phyloP scores from a whole-genome alignment of 2,888 invertebrate genomes.

The Chironomus tentans region DNA sequence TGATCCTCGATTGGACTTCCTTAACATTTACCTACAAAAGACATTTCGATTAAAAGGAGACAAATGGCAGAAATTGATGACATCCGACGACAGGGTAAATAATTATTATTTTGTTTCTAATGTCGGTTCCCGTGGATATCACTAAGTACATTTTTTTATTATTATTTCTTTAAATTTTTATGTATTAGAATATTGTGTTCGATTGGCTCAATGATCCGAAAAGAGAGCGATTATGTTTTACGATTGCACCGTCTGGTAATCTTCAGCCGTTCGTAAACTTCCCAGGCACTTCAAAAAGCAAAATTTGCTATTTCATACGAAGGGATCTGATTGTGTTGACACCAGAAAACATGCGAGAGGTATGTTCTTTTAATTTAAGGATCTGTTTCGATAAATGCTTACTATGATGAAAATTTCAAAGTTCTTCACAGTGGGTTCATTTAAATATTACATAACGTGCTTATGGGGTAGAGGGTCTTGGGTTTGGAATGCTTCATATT shows the following conservation, averaged over 20 bases:
- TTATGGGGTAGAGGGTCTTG: no score
- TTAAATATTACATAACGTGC: no score
- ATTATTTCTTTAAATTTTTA: background rate
- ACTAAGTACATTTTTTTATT: background rate
- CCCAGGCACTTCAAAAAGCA: slow-evolving; percentile 51
- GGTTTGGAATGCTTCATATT: no score
- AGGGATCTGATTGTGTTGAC: slow-evolving; percentile 53
- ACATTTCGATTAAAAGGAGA: slow-evolving; percentile 74
- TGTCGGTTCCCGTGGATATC: slow-evolving; percentile 8
- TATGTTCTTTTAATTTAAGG: slow-evolving; percentile 28
- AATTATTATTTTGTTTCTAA: background rate
- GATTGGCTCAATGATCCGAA: slow-evolving; percentile 18
- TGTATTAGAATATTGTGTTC: background rate
- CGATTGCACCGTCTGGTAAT: background rate
- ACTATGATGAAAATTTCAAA: no score
- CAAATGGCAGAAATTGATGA: slow-evolving; percentile 79
- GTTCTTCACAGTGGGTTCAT: no score
- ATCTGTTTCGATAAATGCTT: no score
- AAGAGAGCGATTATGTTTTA: background rate
- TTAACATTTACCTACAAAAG: slow-evolving; percentile 63
- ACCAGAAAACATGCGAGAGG: slow-evolving; percentile 46
- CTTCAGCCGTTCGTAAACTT: slow-evolving; percentile 40
- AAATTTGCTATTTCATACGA: slow-evolving; percentile 70
- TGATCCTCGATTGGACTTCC: slow-evolving; percentile 61
- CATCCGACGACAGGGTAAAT: slow-evolving; percentile 56